These are phyloP conservation scores for Conopomorpha cramerella DNA, from an alignment of 1,140 invertebrate species.

Conservation along the genomic window DNA sequence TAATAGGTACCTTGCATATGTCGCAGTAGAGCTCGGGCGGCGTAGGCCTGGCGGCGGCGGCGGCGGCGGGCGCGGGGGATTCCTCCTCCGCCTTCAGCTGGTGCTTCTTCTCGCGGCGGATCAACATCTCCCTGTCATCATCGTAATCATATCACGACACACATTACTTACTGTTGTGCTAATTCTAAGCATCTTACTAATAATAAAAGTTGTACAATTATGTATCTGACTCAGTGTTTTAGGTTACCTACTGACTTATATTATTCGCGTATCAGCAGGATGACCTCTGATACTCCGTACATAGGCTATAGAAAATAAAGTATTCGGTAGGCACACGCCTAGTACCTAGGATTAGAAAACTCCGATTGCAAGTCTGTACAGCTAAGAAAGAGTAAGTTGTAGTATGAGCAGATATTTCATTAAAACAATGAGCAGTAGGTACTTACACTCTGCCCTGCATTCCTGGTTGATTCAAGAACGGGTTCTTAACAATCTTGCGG, in stretches of 20 bases:
- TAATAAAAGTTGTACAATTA: neutral
- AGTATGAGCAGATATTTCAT: neutral
- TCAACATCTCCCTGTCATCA: conserved; percentile 19
- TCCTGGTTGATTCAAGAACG: conserved; percentile 19
- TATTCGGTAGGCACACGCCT: too few relatives aligned
- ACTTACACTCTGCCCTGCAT: conserved; percentile 35
- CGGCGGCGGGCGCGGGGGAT: neutral
- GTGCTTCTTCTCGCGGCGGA: conserved; percentile 34
- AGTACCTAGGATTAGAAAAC: too few relatives aligned
- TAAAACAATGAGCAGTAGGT: conserved; percentile 4
- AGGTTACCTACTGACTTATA: too few relatives aligned
- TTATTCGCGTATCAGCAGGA: too few relatives aligned
- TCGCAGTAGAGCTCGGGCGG: conserved; percentile 28
- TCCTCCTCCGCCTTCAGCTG: conserved; percentile 13
- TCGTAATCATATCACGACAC: neutral
- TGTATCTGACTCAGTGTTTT: neutral
- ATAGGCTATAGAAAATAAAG: too few relatives aligned
- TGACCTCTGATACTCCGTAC: too few relatives aligned
- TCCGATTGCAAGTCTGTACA: too few relatives aligned
- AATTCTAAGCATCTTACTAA: neutral
- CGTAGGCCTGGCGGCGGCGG: conserved; percentile 4
- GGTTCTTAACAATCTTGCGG: conserved; percentile 27
- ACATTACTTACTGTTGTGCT: neutral
- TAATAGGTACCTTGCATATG: conserved; percentile 32
- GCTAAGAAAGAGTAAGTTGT: neutral